Evolutionary conservation across 2,797 vertebrate genomes (phyloP).

Genomic region (Spinus olivaceus): DNA sequence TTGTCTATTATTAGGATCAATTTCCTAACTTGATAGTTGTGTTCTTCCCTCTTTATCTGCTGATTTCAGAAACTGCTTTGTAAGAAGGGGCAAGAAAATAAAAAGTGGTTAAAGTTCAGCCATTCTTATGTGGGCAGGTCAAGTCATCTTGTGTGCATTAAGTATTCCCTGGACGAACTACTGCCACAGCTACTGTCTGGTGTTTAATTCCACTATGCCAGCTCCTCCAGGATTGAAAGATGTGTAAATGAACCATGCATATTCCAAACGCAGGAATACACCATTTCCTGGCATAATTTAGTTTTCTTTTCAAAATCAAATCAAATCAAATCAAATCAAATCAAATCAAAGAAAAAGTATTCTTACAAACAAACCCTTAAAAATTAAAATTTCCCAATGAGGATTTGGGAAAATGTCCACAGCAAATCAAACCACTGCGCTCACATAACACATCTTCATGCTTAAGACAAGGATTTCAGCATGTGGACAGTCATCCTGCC

Average conservation of each 20-base stretch:
- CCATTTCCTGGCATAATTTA: not conserved
- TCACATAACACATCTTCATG: rapidly evolving
- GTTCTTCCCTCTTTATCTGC: not conserved
- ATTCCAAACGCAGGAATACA: not conserved
- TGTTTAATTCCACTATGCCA: not conserved
- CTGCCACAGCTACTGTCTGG: not conserved
- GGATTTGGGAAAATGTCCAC: not conserved
- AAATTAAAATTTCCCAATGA: not conserved
- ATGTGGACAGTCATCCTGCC: not conserved
- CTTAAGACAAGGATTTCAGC: rapidly evolving
- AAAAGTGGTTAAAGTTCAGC: not conserved
- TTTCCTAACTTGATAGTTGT: not conserved
- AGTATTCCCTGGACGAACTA: not conserved
- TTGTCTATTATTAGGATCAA: not conserved
- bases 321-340: not conserved
- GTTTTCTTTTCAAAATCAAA: not conserved
- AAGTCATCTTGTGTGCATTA: not conserved
- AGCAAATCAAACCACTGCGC: not conserved
- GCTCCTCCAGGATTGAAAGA: not conserved
- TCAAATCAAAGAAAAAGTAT: not conserved
- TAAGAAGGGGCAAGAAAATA: not conserved
- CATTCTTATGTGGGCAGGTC: not conserved
- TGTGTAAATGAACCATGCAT: not conserved
- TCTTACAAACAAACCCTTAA: not conserved
- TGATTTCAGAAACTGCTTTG: not conserved